These are phyloP conservation scores for Pseudois nayaur DNA, from an alignment of 2,113 vertebrate species.

Conservation along the genomic window DNA sequence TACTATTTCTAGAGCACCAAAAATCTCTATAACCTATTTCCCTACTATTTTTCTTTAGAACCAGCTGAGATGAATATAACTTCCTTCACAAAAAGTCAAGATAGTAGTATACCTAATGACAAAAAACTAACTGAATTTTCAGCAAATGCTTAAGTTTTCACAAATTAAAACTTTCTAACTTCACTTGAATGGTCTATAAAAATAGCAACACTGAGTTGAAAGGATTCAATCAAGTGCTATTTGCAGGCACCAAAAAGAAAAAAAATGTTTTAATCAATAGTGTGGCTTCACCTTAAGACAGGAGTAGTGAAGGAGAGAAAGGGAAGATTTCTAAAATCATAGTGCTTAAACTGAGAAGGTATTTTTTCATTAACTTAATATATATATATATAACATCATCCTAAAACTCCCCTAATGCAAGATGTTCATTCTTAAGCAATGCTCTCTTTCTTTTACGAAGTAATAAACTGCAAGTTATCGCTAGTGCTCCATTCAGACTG, in stretches of 20 bases:
- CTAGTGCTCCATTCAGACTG: background rate
- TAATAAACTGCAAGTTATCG: background rate
- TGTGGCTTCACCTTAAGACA: background rate
- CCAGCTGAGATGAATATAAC: conserved; percentile 35
- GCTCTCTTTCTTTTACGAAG: background rate
- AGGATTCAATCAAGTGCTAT: background rate
- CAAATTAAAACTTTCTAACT: conserved; percentile 31
- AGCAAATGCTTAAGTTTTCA: conserved; percentile 17
- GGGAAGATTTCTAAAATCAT: conserved; percentile 5
- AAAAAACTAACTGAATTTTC: conserved; percentile 17
- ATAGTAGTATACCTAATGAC: background rate
- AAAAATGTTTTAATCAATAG: background rate
- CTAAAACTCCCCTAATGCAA: conserved; percentile 1
- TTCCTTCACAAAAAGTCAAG: conserved; percentile 45
- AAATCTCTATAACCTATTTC: conserved; percentile 67
- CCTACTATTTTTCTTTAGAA: conserved; percentile 44
- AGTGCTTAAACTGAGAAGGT: background rate
- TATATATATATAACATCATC: conserved; percentile 19
- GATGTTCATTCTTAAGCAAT: conserved; percentile 9
- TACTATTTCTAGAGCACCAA: conserved; percentile 61
- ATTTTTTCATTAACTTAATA: background rate
- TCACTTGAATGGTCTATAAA: background rate
- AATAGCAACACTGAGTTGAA: conserved; percentile 8
- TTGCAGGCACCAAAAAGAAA: background rate
- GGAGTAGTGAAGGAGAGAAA: background rate